These are phyloP conservation scores for Tupaia tana DNA, from an alignment of 2,113 vertebrate genomes.

Conservation along the genomic window DNA sequence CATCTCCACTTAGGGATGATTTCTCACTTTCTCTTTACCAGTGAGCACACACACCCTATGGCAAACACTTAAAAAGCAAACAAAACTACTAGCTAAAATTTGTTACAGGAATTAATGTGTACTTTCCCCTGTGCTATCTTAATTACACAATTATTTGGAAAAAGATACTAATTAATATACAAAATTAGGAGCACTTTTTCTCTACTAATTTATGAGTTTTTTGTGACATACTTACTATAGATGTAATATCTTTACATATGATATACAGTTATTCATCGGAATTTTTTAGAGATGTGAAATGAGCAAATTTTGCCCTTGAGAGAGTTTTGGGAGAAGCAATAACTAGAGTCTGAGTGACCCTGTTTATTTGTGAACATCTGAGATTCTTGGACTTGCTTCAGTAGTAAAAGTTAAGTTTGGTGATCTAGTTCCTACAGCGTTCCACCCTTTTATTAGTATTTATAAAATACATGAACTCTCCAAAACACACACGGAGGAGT, in stretches of 20 bases:
- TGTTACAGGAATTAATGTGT: not conserved
- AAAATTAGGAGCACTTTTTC: not conserved
- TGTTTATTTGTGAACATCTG: not conserved
- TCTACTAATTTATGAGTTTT: not conserved
- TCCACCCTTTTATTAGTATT: conserved; percentile 26
- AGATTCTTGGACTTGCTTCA: not conserved
- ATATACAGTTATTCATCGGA: not conserved
- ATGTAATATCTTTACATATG: not conserved
- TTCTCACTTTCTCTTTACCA: too few relatives aligned
- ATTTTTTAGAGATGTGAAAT: conserved; percentile 34
- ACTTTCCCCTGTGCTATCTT: not conserved
- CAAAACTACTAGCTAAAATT: not conserved
- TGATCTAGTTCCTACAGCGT: not conserved
- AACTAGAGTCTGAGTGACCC: not conserved
- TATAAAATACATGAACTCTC: not conserved
- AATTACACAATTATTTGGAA: not conserved
- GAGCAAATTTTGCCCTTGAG: not conserved
- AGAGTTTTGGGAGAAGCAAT: not conserved
- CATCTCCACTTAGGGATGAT: too few relatives aligned
- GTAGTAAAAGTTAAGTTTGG: not conserved
- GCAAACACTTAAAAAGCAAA: too few relatives aligned
- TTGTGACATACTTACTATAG: not conserved
- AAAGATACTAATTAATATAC: not conserved
- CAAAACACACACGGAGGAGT: not conserved
- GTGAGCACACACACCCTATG: too few relatives aligned